Evolutionary conservation across 2,888 invertebrate genomes (phyloP).

Genomic region (Torymus tubicola): DNA sequence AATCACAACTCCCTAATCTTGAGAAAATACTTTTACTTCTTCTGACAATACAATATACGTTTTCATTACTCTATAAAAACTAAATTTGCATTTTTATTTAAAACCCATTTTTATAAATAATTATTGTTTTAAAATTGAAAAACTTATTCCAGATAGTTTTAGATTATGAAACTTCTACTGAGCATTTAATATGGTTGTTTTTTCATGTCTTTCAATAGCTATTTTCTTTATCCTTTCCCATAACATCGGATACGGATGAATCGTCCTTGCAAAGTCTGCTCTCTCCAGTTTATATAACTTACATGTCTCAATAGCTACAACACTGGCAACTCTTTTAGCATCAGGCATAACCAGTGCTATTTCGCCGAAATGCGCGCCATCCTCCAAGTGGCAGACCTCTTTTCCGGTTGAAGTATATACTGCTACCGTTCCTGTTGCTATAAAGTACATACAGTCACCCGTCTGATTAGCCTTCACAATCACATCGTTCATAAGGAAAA

Average conservation of each 20-base stretch:
- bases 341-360: conserved; percentile 74
- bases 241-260: conserved; percentile 73
- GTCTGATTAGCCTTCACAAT: conserved; percentile 77
- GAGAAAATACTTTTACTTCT: background rate
- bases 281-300: conserved; percentile 74
- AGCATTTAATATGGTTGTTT: conserved; percentile 68
- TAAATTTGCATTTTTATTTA: too few species aligned
- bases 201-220: conserved; percentile 72
- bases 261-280: conserved; percentile 71
- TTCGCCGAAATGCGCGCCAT: conserved; percentile 76
- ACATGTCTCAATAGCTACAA: conserved; percentile 75
- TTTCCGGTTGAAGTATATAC: conserved; percentile 77
- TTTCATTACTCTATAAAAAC: too few species aligned
- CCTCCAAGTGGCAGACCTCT: conserved; percentile 74
- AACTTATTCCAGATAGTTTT: too few species aligned
- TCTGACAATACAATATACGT: background rate
- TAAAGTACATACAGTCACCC: conserved; percentile 80
- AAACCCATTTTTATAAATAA: too few species aligned
- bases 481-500: conserved; percentile 79
- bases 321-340: conserved; percentile 73
- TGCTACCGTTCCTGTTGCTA: conserved; percentile 79
- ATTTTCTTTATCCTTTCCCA: conserved; percentile 75
- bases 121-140: too few species aligned
- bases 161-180: conserved; percentile 53
- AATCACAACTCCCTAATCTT: background rate